Conservation (phyloP, 1,140 invertebrate species). For the Philotrypesis tridentata region DNA sequence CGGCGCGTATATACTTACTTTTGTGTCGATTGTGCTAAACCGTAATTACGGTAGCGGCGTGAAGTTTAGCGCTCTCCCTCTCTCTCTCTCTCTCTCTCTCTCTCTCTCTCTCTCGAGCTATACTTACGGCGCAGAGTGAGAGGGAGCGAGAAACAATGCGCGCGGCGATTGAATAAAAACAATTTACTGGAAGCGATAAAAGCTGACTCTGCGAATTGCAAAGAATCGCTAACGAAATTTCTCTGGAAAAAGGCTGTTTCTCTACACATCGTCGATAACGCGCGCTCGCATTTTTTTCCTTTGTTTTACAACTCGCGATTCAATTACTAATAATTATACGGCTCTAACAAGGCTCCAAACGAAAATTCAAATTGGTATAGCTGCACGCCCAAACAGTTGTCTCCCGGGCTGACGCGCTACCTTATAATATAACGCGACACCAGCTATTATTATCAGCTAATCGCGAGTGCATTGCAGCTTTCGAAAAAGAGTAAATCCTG, state of each 20-base stretch:
- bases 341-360: too few species aligned
- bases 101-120: too few species aligned
- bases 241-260: not conserved
- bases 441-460: not conserved
- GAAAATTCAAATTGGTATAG: too few species aligned
- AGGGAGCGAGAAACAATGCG: not conserved
- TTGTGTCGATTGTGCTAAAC: constrained; percentile 16
- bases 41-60: constrained; percentile 21
- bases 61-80: constrained; percentile 25
- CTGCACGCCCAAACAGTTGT: not conserved
- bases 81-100: too few species aligned
- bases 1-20: too few species aligned
- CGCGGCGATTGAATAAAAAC: constrained; percentile 34
- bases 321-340: not conserved
- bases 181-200: constrained; percentile 30
- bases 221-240: not conserved
- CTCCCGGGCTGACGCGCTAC: not conserved
- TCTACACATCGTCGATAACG: not conserved
- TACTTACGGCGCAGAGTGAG: too few species aligned
- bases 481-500: not conserved
- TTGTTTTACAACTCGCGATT: not conserved
- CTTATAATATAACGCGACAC: not conserved
- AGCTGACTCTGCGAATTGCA: not conserved
- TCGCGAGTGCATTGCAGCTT: not conserved
- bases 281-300: too few species aligned